Evolutionary conservation across 2,888 invertebrate genomes (phyloP).

Genomic region (Leptarthrus brevirostris): DNA sequence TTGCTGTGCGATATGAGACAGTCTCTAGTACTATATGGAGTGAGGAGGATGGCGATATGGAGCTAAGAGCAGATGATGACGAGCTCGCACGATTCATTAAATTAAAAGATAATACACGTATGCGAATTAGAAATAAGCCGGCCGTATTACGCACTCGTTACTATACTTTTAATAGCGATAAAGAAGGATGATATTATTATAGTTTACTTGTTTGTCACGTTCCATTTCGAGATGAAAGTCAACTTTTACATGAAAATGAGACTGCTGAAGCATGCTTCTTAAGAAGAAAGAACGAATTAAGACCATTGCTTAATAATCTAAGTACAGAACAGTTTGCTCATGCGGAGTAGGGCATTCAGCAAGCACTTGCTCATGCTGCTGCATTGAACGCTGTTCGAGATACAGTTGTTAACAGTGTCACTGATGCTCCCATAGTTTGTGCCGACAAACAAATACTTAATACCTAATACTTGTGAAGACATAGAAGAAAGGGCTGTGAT

Average conservation of each 20-base stretch:
- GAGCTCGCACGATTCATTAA: not conserved
- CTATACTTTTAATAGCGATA: not conserved
- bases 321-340: not conserved
- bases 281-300: not conserved
- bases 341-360: not conserved
- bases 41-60: not conserved
- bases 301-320: no score
- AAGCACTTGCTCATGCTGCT: not conserved
- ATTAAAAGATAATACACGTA: not conserved
- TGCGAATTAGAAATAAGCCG: slow-evolving; percentile 2
- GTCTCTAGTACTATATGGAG: no score
- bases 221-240: no score
- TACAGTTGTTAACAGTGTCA: no score
- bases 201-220: no score
- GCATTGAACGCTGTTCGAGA: not conserved
- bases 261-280: not conserved
- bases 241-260: not conserved
- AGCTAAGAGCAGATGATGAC: not conserved
- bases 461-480: no score
- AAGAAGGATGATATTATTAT: not conserved
- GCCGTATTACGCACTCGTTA: no score
- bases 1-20: no score
- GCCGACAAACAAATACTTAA: not conserved
- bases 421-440: no score
- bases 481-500: not conserved